phyloP scores from a whole-genome alignment of 2,113 vertebrate species.

The Corythaixoides concolor region DNA sequence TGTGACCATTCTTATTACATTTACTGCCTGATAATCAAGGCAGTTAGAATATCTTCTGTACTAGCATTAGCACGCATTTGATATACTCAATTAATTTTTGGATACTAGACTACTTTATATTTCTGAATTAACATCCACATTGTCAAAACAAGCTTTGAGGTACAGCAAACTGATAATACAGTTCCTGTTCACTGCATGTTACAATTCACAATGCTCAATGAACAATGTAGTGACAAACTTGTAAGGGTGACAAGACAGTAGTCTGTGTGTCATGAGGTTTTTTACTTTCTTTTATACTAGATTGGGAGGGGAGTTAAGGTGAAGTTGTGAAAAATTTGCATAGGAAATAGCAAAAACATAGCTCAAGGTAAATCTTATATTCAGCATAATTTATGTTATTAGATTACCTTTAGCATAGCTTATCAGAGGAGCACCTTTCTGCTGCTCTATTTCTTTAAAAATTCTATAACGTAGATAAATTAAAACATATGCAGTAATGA shows the following conservation, averaged over 20 bases:
- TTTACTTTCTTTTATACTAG: neutral
- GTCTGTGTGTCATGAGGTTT: fast-evolving
- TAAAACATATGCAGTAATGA: slow-evolving; percentile 8
- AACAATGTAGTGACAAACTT: neutral
- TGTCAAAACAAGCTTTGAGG: neutral
- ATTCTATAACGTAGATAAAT: neutral
- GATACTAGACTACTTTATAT: neutral
- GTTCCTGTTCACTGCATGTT: neutral
- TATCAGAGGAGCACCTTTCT: neutral
- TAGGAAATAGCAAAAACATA: neutral
- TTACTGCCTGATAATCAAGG: neutral
- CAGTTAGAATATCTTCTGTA: neutral
- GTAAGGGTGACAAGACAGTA: neutral
- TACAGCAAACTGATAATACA: neutral
- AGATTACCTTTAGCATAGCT: neutral
- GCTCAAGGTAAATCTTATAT: neutral
- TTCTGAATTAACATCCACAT: neutral
- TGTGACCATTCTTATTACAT: neutral
- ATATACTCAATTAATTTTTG: neutral
- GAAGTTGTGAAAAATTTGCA: neutral
- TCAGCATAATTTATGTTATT: neutral
- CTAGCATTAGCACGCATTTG: neutral
- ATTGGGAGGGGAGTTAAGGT: neutral
- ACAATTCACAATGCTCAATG: neutral
- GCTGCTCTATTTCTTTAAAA: slow-evolving; percentile 14